Evolutionary conservation across 2,888 invertebrate species (phyloP).

Genomic region (Lissonota sp.): DNA sequence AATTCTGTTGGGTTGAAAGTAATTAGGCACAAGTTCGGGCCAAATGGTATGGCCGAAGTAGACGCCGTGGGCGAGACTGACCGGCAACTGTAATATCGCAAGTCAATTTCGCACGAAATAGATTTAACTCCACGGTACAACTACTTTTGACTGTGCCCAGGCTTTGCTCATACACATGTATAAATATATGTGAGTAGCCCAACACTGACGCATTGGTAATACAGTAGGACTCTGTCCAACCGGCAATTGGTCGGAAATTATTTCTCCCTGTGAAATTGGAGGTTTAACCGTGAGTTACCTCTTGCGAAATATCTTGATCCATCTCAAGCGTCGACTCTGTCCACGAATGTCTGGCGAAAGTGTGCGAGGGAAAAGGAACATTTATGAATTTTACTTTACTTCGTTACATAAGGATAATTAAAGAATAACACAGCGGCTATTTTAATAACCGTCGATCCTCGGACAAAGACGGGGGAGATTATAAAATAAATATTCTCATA

Average conservation of each 20-base stretch:
- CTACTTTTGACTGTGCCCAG: constrained; percentile 45
- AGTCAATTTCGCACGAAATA: constrained; percentile 64
- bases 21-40: constrained; percentile 58
- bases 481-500: constrained; percentile 42
- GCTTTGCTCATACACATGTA: constrained; percentile 13
- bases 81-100: constrained; percentile 61
- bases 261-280: constrained; percentile 61
- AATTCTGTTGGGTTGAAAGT: constrained; percentile 46
- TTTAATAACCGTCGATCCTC: constrained; percentile 55
- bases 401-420: constrained; percentile 52
- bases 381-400: constrained; percentile 40
- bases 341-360: constrained; percentile 31
- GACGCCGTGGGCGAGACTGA: constrained; percentile 48
- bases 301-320: constrained; percentile 36
- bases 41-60: constrained; percentile 20
- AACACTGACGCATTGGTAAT: constrained; percentile 17
- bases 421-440: constrained; percentile 55
- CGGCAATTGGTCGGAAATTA: constrained; percentile 60
- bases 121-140: constrained; percentile 64
- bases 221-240: constrained; percentile 32
- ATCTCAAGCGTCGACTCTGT: constrained; percentile 25
- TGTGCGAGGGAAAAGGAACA: constrained; percentile 8
- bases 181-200: constrained; percentile 20
- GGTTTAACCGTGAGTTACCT: constrained; percentile 55
- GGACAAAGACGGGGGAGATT: constrained; percentile 29